These are phyloP conservation scores for Drosophila tsacasi DNA, from an alignment of 1,140 invertebrate genomes.

Conservation along the genomic window DNA sequence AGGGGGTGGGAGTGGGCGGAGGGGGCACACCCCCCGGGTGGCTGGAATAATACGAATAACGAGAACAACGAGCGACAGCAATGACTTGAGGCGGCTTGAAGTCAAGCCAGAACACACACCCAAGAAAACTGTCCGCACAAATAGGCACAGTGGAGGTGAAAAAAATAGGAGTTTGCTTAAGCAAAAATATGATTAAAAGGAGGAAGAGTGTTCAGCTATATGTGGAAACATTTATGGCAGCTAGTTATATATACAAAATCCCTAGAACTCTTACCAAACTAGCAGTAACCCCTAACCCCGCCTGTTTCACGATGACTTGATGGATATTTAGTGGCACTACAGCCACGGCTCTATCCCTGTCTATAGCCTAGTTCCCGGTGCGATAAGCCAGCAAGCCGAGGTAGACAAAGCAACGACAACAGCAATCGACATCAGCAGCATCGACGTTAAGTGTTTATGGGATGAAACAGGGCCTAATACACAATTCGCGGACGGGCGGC, in stretches of 20 bases:
- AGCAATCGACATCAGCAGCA: constrained; percentile 62
- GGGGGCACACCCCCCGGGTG: constrained; percentile 10
- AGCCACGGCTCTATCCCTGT: not conserved
- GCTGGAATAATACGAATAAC: constrained; percentile 74
- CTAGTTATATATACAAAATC: too few species aligned
- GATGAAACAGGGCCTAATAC: constrained; percentile 46
- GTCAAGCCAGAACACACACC: constrained; percentile 32
- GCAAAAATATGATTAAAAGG: not conserved
- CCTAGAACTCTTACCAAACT: too few species aligned
- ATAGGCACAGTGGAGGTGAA: not conserved
- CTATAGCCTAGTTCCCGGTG: constrained; percentile 29
- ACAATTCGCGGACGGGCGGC: constrained; percentile 6
- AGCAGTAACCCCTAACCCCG: not conserved
- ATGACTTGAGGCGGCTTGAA: constrained; percentile 67
- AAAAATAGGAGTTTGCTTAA: not conserved
- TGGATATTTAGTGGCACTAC: constrained; percentile 44
- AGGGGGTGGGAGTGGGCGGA: constrained; percentile 12
- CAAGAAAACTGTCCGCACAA: constrained; percentile 11
- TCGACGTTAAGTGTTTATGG: constrained; percentile 78
- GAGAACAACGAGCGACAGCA: constrained; percentile 64
- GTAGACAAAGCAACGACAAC: constrained; percentile 43
- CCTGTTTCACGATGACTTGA: constrained; percentile 4
- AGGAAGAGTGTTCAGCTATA: too few species aligned
- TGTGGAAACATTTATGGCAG: not conserved
- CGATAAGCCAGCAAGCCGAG: constrained; percentile 73